Base-by-base conservation (phyloP, 1,140 invertebrate species). In the Drosophila nigrodunni region DNA sequence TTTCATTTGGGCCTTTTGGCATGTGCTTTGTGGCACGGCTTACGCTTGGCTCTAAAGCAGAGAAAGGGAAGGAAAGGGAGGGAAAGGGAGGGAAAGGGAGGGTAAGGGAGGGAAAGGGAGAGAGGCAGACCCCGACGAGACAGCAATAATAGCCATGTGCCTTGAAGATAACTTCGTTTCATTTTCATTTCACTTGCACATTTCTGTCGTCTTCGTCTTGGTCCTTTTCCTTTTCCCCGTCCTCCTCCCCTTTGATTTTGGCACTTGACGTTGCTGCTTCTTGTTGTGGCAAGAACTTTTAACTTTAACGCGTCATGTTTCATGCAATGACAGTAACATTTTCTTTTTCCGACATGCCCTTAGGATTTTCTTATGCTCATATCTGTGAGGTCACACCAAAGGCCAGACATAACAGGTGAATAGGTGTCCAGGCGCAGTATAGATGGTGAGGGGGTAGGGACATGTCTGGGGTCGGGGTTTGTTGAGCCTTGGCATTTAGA, bases 151-250 rank as follows among this genome's bases (percentile, higher is more conserved):
- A 77, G 79, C 68, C 74, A 50, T 86, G 83, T 76, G 77, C 72
- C 76, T 66, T 78, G 79, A 49, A 71, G 83, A 86, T 88, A 86
- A 82, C 83, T 86, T 82, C 76, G 76, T 85, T 86, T 87, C 82
- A 61, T 85, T 85, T 80, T 86, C 81, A 77, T 86, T 77, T 74
- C 55, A 72, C 61, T 77, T 76, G 71, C 55, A 39, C 44, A 60
- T 64, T 57, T 74, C 60, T 77, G 50, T 47, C 44, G 15, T 21
- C 7, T 9, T 47, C n/a, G 15, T 21, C 7, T 9, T 47, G 5
- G 44, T 47, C 6, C 13, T 10, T 9, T 41, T 15, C 13, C 4
- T 18, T 7, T 21, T 21, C 18, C 13, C 6, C 4, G 43, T 8
- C 41, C 9, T 70, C 52, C 68, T 15, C 15, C 18, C 1, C 18